Evolutionary conservation across 92 coral and sea anemone genomes (phyloP), one percentile per base, ranked within the genome.

Genomic region (Zoanthus sociatus): DNA sequence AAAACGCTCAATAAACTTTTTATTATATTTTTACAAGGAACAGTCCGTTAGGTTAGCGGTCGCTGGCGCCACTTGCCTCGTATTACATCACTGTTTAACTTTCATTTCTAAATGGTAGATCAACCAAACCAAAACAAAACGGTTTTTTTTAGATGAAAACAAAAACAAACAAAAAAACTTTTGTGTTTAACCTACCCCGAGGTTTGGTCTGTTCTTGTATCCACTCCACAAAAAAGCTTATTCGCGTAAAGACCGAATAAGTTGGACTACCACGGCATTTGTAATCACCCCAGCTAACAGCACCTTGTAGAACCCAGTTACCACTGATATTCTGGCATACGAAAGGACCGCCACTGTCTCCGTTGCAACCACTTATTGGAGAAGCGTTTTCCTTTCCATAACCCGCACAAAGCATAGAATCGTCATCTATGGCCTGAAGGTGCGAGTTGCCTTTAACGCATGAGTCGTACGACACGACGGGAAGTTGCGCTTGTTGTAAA

Each of bases 211-310:
- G 88, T 69, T 92, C 86, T 13, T 87, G 78, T 72, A 94, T 89
- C 98, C 98, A 94, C 55, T 93, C 93, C 21, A 94, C 87, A 44
- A 90, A 89, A 54, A 92, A 93, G 78, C 93, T 94, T 60, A 94
- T 85, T 20, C 98, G 75, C 6, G 93, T 76, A 58, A 94, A 94
- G 45, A 94, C 95, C 3, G 95, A 93, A 64, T 91, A 94, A 7
- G 90, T 70, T 20, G 82, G 75, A 12, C 93, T 88, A 1, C 93
- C 94, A 0, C 76, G 82, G 58, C 98, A 94, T 64, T 93, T 71
- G 72, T 92, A 86, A 77, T 94, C 98, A 5, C 98, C 98, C 98
- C 98, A 94, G 66, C 98, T 94, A 4, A 94, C 98, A 1, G 92
- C 89, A 21, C 98, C 98, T 17, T 95, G 90, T 45, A 94, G 88